These are phyloP conservation scores for Volucella inflata DNA, from an alignment of 2,888 invertebrate species.

Conservation along the genomic window DNA sequence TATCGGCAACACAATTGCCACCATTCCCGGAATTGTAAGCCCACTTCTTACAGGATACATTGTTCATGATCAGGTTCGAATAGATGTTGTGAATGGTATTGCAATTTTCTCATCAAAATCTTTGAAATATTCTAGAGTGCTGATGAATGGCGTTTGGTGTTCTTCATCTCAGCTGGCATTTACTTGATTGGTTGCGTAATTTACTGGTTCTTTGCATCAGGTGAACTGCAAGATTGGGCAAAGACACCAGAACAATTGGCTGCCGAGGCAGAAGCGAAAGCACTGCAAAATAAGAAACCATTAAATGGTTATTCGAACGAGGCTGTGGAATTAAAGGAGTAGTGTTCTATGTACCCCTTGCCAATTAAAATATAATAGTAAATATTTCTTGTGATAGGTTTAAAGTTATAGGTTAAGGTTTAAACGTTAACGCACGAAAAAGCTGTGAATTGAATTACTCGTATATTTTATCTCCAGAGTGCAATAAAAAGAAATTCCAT, in stretches of 20 bases:
- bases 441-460: conserved; percentile 4
- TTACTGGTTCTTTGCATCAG: conserved; percentile 93
- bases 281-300: conserved; percentile 82
- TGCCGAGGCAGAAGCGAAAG: conserved; percentile 82
- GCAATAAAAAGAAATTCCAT: conserved; percentile 31
- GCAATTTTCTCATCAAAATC: not conserved
- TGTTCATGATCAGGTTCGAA: conserved; percentile 88
- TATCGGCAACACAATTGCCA: conserved; percentile 94
- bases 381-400: conserved; percentile 36
- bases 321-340: conserved; percentile 82
- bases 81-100: too few relatives aligned
- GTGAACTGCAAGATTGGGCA: conserved; percentile 93
- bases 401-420: not conserved
- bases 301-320: conserved; percentile 80
- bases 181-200: conserved; percentile 93
- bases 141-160: conserved; percentile 93
- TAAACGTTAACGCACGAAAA: not conserved
- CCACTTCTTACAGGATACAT: conserved; percentile 92
- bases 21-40: conserved; percentile 95
- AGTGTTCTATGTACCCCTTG: conserved; percentile 58
- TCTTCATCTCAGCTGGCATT: conserved; percentile 92
- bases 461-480: conserved; percentile 47
- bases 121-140: conserved; percentile 85
- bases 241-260: conserved; percentile 81
- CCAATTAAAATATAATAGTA: conserved; percentile 34